Conservation (phyloP, 2,113 vertebrate species). For the Lates calcarifer region DNA sequence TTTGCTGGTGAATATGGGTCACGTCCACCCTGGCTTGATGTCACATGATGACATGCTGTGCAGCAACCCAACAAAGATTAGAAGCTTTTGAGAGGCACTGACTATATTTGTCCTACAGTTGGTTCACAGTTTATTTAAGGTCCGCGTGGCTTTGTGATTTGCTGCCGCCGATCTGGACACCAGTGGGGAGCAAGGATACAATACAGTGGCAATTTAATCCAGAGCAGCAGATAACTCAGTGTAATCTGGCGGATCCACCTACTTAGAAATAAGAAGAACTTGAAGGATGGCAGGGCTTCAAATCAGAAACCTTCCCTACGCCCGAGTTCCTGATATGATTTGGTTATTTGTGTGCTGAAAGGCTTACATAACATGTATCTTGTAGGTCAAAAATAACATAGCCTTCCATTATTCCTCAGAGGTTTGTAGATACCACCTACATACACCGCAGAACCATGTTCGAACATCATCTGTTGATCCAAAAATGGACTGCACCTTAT, state of each 20-base stretch:
- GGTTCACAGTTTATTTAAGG: conserved; percentile 63
- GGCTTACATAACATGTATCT: conserved; percentile 41
- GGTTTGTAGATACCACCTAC: conserved; percentile 35
- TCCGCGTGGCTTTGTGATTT: conserved; percentile 58
- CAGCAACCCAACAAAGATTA: conserved; percentile 61
- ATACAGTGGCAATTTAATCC: conserved; percentile 61
- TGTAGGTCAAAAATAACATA: conserved; percentile 43
- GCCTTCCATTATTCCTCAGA: conserved; percentile 48
- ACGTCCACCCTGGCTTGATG: conserved; percentile 44
- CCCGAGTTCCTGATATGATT: conserved; percentile 29
- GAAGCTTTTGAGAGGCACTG: conserved; percentile 42
- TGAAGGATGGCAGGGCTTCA: conserved; percentile 28
- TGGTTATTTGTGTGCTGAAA: conserved; percentile 29
- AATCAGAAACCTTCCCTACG: conserved; percentile 6
- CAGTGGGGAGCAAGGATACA: conserved; percentile 31
- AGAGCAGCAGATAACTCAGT: conserved; percentile 38
- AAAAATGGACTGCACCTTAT: conserved; percentile 9
- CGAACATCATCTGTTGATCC: conserved; percentile 31
- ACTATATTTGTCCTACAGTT: conserved; percentile 50
- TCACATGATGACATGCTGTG: conserved; percentile 52
- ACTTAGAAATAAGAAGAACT: conserved; percentile 45
- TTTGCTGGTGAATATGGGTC: conserved; percentile 69
- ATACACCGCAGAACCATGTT: conserved; percentile 14
- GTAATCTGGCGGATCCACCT: conserved; percentile 59
- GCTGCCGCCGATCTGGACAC: conserved; percentile 45